phyloP scores from a whole-genome alignment of 2,113 vertebrate genomes.

The Myrmophylax atrothorax region DNA sequence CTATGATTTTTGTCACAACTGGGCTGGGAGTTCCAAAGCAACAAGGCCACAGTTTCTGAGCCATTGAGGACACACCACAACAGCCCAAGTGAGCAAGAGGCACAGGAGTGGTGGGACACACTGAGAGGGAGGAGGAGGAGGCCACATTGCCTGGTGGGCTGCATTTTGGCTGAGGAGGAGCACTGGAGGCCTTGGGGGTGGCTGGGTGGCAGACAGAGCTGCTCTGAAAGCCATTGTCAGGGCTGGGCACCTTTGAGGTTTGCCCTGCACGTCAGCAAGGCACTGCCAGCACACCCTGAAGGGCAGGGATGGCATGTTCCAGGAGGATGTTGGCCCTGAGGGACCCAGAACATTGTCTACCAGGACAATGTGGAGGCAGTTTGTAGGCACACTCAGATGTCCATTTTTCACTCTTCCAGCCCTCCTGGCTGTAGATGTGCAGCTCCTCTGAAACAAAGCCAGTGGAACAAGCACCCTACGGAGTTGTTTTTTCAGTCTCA shows the following conservation, averaged over 20 bases:
- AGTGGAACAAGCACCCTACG: neutral
- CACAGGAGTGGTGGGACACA: neutral
- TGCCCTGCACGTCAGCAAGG: slow-evolving; percentile 21
- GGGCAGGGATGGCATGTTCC: neutral
- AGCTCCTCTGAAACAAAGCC: slow-evolving; percentile 4
- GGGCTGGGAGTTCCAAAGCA: neutral
- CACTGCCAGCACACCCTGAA: slow-evolving; percentile 27
- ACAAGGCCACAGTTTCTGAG: neutral
- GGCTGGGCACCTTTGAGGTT: slow-evolving; percentile 55
- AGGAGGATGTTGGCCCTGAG: slow-evolving; percentile 12
- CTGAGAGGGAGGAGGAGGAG: neutral
- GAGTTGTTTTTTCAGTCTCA: neutral
- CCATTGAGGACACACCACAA: neutral
- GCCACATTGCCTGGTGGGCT: neutral
- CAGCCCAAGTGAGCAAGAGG: neutral
- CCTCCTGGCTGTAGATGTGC: neutral
- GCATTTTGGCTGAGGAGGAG: neutral
- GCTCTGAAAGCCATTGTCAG: slow-evolving; percentile 42
- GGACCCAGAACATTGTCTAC: slow-evolving; percentile 51
- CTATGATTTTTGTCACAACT: neutral
- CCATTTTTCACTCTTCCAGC: neutral
- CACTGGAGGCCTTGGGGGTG: neutral
- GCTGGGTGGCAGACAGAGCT: neutral
- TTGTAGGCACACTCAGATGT: slow-evolving; percentile 29
- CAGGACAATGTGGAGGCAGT: slow-evolving; percentile 27